Percentiles rank a stretch among this genome's conserved stretches.
phyloP scores from a whole-genome alignment of 2,888 invertebrate genomes.

The Hirtodrosophila trivittata region DNA sequence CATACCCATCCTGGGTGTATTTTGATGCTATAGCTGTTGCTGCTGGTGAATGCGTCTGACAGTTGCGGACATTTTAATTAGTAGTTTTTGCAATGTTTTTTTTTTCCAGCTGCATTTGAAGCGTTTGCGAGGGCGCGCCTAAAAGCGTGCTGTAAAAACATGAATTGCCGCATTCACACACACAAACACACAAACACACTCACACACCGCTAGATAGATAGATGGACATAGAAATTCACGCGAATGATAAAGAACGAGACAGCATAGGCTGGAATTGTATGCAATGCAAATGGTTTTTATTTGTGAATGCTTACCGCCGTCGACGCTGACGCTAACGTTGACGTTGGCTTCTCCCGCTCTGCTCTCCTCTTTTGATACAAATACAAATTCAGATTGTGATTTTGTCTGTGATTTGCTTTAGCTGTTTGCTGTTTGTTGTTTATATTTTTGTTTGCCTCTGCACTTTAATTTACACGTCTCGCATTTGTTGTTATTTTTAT shows the following conservation, averaged over 20 bases:
- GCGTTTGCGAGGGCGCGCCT: constrained; percentile 39
- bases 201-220: constrained; percentile 8
- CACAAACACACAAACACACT: constrained; percentile 13
- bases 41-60: constrained; percentile 33
- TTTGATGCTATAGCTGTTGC: not conserved
- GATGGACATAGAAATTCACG: constrained; percentile 15
- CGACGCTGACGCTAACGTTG: constrained; percentile 27
- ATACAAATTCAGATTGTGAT: not conserved
- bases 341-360: constrained; percentile 30
- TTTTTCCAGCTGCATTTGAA: constrained; percentile 23
- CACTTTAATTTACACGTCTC: constrained; percentile 37
- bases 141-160: constrained; percentile 53
- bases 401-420: constrained; percentile 23
- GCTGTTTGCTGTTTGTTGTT: constrained; percentile 26
- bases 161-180: constrained; percentile 45
- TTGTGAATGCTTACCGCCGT: constrained; percentile 42
- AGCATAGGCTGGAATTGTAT: constrained; percentile 36
- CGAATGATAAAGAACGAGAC: constrained; percentile 10
- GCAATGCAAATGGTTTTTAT: constrained; percentile 38
- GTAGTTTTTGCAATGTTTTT: constrained; percentile 28
- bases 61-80: constrained; percentile 54
- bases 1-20: not conserved
- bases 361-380: constrained; percentile 4
- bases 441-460: constrained; percentile 32
- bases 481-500: constrained; percentile 25